Base-by-base conservation (phyloP, 1,140 invertebrate genomes). In the Brachionus sp. region DNA sequence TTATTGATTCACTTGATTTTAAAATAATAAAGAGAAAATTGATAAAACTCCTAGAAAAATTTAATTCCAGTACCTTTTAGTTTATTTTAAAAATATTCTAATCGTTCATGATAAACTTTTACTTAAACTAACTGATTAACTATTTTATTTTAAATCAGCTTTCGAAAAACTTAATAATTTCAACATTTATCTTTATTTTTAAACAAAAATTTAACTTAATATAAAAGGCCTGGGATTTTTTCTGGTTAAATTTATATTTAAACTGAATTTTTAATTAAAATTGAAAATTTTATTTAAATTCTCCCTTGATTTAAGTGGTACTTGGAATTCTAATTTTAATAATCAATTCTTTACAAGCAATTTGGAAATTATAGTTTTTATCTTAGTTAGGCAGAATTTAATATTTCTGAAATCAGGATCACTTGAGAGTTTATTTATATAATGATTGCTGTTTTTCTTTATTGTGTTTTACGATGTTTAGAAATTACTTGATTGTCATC, bases 281-380 rank as follows among this genome's bases (percentile, higher is more conserved):
- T 57, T 57, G 9, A 57, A 57, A 57, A 57, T 19, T 19, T 57
- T 57, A 5, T 57, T 57, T 57, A 57, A 57, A 57, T 57, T 57
- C 50, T 57, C 50, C 50, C n/a, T 57, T 57, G 50, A 57, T 57
- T 57, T 57, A 57, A 57, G 50, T 57, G 50, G 50, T 25, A 57
- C 50, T 57, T 57, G 19, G 7, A 19, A n/a, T 57, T 57, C 50
- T 57, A 57, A 57, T 57, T 57, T 57, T 57, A 7, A 7, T 57
- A 57, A 57, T 57, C 4, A 19, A 57, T 57, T 57, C 19, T 57
- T 57, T 19, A 19, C 3, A 9, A 19, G 7, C 2, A 23, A 9
- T 57, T 57, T 57, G 16, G 19, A 57, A 57, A 57, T 57, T 19
- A 57, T 19, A 19, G 12, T 19, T 57, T 57, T 57, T 57, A 57